Evolutionary conservation across 2,113 vertebrate genomes (phyloP), one percentile per base, ranked within the genome.

Genomic region (Ptilonorhynchus violaceus): DNA sequence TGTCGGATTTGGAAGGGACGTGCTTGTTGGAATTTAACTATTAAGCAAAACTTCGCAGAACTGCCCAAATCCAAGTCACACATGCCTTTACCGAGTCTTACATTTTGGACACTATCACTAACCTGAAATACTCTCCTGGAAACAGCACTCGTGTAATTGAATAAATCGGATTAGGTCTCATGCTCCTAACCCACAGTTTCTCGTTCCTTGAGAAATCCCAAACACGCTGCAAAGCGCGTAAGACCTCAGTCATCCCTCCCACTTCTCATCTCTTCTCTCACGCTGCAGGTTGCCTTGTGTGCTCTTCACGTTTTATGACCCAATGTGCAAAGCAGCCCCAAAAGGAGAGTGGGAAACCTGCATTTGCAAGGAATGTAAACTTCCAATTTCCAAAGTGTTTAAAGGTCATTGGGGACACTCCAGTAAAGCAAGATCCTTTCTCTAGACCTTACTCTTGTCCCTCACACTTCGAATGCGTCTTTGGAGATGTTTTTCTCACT

Each of bases 101-200:
- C 11, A 30, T 27, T 76, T 28, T 49, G 79, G 74, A 69, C 39
- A 60, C 21, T 17, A 62, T 42, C 64, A 35, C 30, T 44, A 55
- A 68, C 53, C 21, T 23, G 59, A 53, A 85, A 64, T 2, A 10
- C 27, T 74, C 28, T 53, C 44, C 69, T 2, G 2, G 44, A 60
- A 75, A 74, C 44, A 58, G 80, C 0, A 0, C 22, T 78, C 4
- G 0, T 27, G 13, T 62, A 81, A 89, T 3, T 70, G 56, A 78
- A 68, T 62, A 67, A 87, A 93, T 37, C 16, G 52, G 70, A 91
- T 95, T 77, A 81, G 27, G 41, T 66, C 30, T 89, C 59, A 49
- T 1, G 41, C 56, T 86, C 41, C 35, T 30, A 62, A 90, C 13
- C 13, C 11, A 8, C 30, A 11, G 33, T 20, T 78, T 18, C 52